phyloP scores from a whole-genome alignment of 2,888 invertebrate species.

The Mayetiola destructor region DNA sequence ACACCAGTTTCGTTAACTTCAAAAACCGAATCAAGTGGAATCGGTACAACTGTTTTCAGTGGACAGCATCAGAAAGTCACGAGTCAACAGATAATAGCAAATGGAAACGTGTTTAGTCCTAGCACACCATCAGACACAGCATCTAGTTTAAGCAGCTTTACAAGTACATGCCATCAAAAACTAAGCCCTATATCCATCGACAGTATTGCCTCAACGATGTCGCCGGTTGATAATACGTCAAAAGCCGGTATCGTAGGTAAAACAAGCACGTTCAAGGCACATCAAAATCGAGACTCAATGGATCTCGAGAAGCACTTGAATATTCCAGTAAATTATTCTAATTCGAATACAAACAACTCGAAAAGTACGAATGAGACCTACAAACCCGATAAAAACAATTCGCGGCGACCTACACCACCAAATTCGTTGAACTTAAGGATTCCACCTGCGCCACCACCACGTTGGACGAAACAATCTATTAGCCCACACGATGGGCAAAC shows the following conservation, averaged over 20 bases:
- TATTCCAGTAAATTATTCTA: too few relatives aligned
- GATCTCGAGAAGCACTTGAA: conserved; percentile 32
- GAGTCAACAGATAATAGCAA: conserved; percentile 12
- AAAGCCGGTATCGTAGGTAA: conserved; percentile 23
- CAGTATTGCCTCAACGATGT: conserved; percentile 61
- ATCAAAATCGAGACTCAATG: conserved; percentile 13
- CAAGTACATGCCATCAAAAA: conserved; percentile 39
- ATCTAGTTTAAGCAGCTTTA: conserved; percentile 62
- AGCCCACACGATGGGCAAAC: conserved; percentile 26
- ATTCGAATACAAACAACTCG: not conserved
- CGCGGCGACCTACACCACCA: conserved; percentile 65
- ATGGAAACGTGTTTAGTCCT: conserved; percentile 26
- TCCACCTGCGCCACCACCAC: conserved; percentile 70
- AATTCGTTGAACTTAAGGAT: conserved; percentile 57
- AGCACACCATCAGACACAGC: conserved; percentile 49
- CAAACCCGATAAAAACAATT: conserved; percentile 36
- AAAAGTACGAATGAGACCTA: too few relatives aligned
- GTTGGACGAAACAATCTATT: conserved; percentile 66
- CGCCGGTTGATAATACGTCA: conserved; percentile 40
- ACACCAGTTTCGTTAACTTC: conserved; percentile 34
- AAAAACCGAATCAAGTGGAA: conserved; percentile 34
- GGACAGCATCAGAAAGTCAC: conserved; percentile 18
- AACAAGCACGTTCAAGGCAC: conserved; percentile 19
- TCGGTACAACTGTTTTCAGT: conserved; percentile 34
- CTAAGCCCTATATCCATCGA: conserved; percentile 44